These are phyloP conservation scores for Gorsachius goisagi DNA, from an alignment of 2,113 vertebrate genomes.

Conservation along the genomic window DNA sequence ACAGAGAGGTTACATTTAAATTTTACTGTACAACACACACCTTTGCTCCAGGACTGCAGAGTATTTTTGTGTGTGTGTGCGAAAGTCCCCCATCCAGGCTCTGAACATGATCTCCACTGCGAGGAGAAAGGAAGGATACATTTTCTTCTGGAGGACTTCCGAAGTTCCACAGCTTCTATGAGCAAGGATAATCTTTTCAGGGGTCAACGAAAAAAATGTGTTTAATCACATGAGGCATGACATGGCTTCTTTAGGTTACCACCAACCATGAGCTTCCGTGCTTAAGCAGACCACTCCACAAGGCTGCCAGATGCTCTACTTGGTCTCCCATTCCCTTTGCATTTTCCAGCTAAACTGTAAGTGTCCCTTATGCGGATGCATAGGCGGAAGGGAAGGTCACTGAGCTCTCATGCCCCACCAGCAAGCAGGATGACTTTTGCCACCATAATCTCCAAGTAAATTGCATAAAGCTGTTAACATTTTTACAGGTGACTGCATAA, in stretches of 20 bases:
- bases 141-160: background rate
- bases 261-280: background rate
- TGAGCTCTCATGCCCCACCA: background rate
- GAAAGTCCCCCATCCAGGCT: background rate
- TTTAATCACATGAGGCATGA: background rate
- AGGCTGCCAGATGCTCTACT: background rate
- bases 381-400: background rate
- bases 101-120: background rate
- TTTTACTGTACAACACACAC: background rate
- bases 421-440: background rate
- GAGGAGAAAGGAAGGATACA: background rate
- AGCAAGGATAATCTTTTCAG: background rate
- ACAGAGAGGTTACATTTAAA: background rate
- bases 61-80: background rate
- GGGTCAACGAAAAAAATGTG: background rate
- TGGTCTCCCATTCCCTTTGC: background rate
- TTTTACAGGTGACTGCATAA: conserved; percentile 13
- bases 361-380: background rate
- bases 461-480: conserved; percentile 7
- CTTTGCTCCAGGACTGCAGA: background rate
- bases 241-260: background rate
- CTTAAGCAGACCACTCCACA: background rate
- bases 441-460: background rate
- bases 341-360: background rate
- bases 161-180: background rate